Base-by-base conservation (phyloP, 2,888 invertebrate species). In the Sarcophaga rosellei region DNA sequence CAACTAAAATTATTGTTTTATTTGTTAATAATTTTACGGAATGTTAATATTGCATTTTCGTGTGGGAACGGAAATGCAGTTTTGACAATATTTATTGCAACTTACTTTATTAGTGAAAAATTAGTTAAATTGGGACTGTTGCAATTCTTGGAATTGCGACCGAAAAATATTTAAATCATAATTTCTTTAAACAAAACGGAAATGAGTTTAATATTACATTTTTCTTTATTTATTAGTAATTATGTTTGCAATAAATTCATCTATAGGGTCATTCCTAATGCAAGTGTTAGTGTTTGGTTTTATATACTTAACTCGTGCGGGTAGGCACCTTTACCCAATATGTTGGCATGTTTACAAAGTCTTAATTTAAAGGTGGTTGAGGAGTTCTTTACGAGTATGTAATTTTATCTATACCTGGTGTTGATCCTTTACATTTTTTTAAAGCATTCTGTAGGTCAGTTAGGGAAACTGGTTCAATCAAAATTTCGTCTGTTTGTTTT, bases 301-400 rank as follows among this genome's bases (percentile, higher is more conserved):
- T 23, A 23, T 23, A 23, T 23, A 23, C 23, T 23, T 2, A 23
- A 23, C 23, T 23, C 2, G 2, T 84, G 79, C 4, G 75, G 84
- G 23, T 62, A 75, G 12, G 68, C 70, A 3, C 66, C 84, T 23
- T 74, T 47, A 1, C 10, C 10, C 15, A 84, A 3, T 25, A 84
- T 79, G 10, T 53, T 53, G 35, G 57, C 68, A 47, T 21, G 79
- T n/a, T 59, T 73, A 57, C 77, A 74, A 21, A 83, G 21, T 53
- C 73, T 65, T 15, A 10, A 8, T 45, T 78, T 78, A 23, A 79
- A 57, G 8, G 4, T 25, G 23, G 59, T 25, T 63, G 74, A 47
- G 12, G 63, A 35, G 15, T 65, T 76, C 23, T 75, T 73, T n/a
- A 69, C n/a, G 61, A 15, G n/a, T 75, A 81, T 17, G 63, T 76